Conservation (phyloP, 2,888 invertebrate species). For the Mycalesis mineus region DNA sequence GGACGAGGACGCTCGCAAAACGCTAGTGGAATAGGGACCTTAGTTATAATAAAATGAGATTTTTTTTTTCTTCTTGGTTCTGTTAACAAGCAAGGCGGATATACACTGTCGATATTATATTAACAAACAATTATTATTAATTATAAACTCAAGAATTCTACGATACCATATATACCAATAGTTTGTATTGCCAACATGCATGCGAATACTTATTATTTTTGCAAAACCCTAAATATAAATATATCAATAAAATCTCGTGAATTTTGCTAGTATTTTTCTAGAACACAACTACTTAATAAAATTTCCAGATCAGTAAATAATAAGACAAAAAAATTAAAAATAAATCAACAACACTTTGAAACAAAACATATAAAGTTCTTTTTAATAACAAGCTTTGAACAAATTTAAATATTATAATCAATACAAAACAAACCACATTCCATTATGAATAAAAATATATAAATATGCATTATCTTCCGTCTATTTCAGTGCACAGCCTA, state of each 20-base stretch:
- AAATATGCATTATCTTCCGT: slow-evolving; percentile 3
- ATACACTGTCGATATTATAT: no score
- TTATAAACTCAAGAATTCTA: no score
- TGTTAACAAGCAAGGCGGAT: no score
- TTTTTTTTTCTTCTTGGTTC: no score
- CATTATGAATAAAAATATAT: slow-evolving; percentile 1
- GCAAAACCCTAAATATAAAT: background rate
- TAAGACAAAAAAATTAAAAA: background rate
- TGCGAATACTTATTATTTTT: background rate
- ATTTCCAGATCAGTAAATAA: background rate
- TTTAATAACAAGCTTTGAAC: background rate
- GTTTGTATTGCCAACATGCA: no score
- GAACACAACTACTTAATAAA: background rate
- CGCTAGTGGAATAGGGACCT: no score
- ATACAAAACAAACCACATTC: slow-evolving; percentile 8
- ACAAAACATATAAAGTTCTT: background rate
- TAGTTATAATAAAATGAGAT: no score
- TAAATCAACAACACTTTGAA: background rate
- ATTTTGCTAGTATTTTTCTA: background rate
- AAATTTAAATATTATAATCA: background rate
- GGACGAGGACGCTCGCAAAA: no score
- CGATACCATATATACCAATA: no score
- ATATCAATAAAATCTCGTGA: slow-evolving; percentile 1
- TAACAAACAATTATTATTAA: no score
- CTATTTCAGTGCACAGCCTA: slow-evolving; percentile 26